Evolutionary conservation across 2,888 invertebrate species (phyloP), one percentile per base, ranked within the genome.

Genomic region (Euphydryas editha): DNA sequence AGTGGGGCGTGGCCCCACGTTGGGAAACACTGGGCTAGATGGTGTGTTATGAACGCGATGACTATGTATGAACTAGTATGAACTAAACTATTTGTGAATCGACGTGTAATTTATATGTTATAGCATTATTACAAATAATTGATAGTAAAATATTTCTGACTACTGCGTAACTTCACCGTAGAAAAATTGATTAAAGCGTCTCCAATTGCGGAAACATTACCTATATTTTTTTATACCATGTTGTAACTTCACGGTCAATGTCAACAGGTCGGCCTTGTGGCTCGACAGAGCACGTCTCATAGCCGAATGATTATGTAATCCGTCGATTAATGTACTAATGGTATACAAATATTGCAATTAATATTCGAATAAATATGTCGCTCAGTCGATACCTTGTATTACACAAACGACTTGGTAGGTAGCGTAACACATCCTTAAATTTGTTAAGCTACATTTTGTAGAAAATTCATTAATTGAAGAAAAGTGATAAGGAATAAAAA

Each of bases 191-290:
- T 67, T 54, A 44, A 61, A 70, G 20, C 51, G 61, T 76, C 78
- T 83, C 78, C 82, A 85, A 88, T 90, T 88, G 90, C 92, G 92
- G 92, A 92, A 92, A 92, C 86, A 81, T 81, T 83, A 80, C 79
- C 81, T 82, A 82, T 87, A 81, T 82, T 86, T 82, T 84, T 82
- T 83, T 85, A 81, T 79, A 78, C 81, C 78, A 80, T 85, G 84
- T 83, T 80, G 85, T 85, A 82, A 84, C 84, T 84, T 86, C 87
- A 92, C 88, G 92, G 92, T 88, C 92, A 92, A 92, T 92, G 92
- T 88, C 92, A 89, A 86, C 81, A 76, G 78, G 84, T 74, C 83
- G 91, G 78, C 92, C 92, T 92, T 92, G 92, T 75, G 75, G 79
- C 79, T 81, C 84, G 80, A 77, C 83, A 83, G 79, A 86, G 81